Evolutionary conservation across 2,888 invertebrate species (phyloP).

Genomic region (Melinaea marsaeus): DNA sequence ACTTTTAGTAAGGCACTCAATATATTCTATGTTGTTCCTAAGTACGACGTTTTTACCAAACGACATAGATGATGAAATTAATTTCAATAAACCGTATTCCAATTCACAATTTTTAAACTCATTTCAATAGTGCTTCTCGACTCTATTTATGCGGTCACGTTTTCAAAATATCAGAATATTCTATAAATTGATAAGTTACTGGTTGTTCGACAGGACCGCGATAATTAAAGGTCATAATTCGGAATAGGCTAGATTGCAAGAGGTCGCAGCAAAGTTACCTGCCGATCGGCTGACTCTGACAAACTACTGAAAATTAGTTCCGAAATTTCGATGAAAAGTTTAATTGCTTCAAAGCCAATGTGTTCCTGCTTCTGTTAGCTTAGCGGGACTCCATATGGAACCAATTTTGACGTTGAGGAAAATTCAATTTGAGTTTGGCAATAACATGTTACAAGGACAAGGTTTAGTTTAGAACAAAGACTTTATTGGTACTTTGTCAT

Average conservation of each 20-base stretch:
- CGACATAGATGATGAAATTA: background rate
- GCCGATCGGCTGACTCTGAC: conserved; percentile 67
- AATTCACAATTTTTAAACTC: conserved; percentile 5
- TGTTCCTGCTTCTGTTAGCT: conserved; percentile 56
- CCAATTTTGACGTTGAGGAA: conserved; percentile 38
- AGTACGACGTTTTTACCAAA: background rate
- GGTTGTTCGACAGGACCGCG: conserved; percentile 14
- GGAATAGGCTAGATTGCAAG: conserved; percentile 48
- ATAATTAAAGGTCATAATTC: conserved; percentile 56
- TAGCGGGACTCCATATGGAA: conserved; percentile 48
- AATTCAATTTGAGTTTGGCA: conserved; percentile 34
- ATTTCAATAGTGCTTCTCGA: conserved; percentile 9
- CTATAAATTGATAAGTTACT: conserved; percentile 13
- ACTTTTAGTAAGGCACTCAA: too few species aligned
- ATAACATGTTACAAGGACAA: conserved; percentile 18
- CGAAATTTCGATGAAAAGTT: conserved; percentile 72
- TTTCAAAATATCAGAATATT: conserved; percentile 12
- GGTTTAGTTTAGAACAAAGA: background rate
- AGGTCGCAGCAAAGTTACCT: conserved; percentile 57
- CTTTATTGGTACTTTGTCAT: background rate
- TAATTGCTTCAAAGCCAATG: conserved; percentile 72
- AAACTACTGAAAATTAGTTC: conserved; percentile 74
- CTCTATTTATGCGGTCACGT: conserved; percentile 11
- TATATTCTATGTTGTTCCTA: too few species aligned
- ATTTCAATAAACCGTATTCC: conserved; percentile 1